phyloP scores from a whole-genome alignment of 2,888 invertebrate species.

The Eucriotettix oculatus region DNA sequence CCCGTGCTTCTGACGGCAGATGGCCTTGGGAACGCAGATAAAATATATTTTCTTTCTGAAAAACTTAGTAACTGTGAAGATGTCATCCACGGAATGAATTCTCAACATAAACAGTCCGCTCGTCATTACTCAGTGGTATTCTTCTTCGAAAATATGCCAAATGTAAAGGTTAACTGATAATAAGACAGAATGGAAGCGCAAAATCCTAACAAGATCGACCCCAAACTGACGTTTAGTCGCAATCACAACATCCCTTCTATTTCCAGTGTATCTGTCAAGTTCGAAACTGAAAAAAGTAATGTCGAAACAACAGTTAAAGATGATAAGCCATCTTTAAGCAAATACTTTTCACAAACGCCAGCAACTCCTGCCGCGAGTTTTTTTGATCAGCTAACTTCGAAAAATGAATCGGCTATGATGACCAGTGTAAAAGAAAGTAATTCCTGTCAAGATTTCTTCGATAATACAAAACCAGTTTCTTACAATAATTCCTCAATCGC shows the following conservation, averaged over 20 bases:
- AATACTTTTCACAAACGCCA: slow-evolving; percentile 14
- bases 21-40: no score
- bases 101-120: no score
- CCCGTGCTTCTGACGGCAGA: no score
- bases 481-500: neutral
- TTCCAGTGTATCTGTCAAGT: neutral
- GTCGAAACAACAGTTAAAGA: neutral
- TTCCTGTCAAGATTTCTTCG: neutral
- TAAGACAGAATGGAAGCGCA: no score
- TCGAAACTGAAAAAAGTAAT: neutral
- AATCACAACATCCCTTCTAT: neutral
- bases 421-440: slow-evolving; percentile 16
- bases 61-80: no score
- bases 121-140: no score
- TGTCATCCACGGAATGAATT: no score
- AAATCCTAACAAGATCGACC: no score
- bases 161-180: no score
- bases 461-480: neutral
- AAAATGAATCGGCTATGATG: slow-evolving; percentile 17
- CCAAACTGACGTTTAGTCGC: no score
- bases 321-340: slow-evolving; percentile 11
- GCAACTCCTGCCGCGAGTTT: slow-evolving; percentile 13
- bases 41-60: no score
- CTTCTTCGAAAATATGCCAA: no score
- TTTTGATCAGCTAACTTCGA: slow-evolving; percentile 18